Evolutionary conservation across 2,888 invertebrate genomes (phyloP).

Genomic region (Agrochola lychnidis): DNA sequence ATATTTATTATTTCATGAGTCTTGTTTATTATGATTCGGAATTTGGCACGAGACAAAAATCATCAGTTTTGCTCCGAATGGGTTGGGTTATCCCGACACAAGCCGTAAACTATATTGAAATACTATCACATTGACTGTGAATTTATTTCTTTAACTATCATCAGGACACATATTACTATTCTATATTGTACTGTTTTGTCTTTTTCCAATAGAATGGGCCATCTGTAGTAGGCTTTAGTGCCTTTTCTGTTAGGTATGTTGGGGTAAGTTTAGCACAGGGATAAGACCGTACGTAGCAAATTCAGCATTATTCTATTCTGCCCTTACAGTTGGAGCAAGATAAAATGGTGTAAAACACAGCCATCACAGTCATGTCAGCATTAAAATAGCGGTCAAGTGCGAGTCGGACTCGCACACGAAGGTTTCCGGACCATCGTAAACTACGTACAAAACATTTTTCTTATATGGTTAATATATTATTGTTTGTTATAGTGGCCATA

Average conservation of each 20-base stretch:
- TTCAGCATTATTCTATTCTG: too few species aligned
- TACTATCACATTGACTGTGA: constrained; percentile 19
- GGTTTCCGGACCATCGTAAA: neutral
- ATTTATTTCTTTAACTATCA: constrained; percentile 14
- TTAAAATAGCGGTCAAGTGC: neutral
- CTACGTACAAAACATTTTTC: too few species aligned
- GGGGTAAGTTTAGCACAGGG: neutral
- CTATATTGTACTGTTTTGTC: neutral
- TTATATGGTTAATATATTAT: too few species aligned
- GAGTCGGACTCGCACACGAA: neutral
- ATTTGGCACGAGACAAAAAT: constrained; percentile 3
- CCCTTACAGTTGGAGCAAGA: neutral
- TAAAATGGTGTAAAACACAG: neutral
- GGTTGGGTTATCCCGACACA: neutral
- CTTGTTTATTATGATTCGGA: neutral
- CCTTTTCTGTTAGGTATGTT: neutral
- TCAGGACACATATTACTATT: neutral
- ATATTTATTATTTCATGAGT: neutral
- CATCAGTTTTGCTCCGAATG: constrained; percentile 2
- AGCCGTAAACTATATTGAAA: constrained; percentile 15
- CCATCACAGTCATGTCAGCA: neutral
- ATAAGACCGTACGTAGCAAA: neutral
- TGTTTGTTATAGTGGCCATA: too few species aligned
- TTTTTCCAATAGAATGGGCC: neutral
- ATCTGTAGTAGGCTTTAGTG: neutral